Evolutionary conservation across 2,113 vertebrate species (phyloP), one percentile per base, ranked within the genome.

Genomic region (Cromileptes altivelis): DNA sequence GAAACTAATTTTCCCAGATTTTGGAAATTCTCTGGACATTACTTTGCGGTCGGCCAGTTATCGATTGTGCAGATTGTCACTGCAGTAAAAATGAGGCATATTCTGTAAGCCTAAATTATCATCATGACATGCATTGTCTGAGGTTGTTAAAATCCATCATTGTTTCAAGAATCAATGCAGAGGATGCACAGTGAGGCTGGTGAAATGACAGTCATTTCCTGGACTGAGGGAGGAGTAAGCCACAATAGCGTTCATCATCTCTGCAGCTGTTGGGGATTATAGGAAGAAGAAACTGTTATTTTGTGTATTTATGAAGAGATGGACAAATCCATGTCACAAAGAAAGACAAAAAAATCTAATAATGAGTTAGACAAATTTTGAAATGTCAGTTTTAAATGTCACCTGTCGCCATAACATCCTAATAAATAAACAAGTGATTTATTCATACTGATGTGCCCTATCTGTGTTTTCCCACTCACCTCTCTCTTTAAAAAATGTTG

Each of bases 161-260:
- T 63, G 80, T 79, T 82, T 80, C 47, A 25, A 61, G 10, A 79
- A 73, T 87, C 84, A 75, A 53, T 82, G 68, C 21, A 25, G 49
- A 30, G 27, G 71, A 75, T 53, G 42, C 47, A 58, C 18, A n/a
- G 27, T 8, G 53, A 80, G 47, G 40, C 72, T 67, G 71, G 2
- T 60, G 65, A 71, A 85, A 87, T 58, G 79, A 61, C 62, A 40
- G 64, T 18, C 58, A 80, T 82, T 86, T 70, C 52, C 70, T 75
- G 50, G 58, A 82, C 42, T 18, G 79, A 78, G 61, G 76, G 81
- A 85, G 82, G 45, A 58, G 68, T 33, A 30, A 82, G 63, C 40
- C 73, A 69, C 65, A 70, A 3, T 69, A 70, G 71, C 33, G 72
- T 82, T 91, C 69, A 82, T 90, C 73, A 79, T 84, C 47, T 63